These are phyloP conservation scores for Mythimna vitellina DNA, from an alignment of 2,888 invertebrate species.

Conservation along the genomic window DNA sequence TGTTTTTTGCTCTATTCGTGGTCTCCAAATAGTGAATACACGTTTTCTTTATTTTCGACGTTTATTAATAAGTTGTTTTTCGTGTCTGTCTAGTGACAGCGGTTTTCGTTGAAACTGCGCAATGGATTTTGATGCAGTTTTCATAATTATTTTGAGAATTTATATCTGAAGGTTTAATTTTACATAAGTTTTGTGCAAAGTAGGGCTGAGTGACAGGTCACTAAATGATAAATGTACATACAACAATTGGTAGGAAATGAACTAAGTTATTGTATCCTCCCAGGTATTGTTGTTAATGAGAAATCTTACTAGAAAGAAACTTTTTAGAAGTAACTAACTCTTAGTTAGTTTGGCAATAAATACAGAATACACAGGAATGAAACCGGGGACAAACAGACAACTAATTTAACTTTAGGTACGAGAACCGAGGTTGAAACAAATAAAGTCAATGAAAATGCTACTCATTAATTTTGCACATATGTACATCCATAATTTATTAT, in stretches of 20 bases:
- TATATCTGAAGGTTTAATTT: not conserved
- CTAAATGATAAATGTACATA: not conserved
- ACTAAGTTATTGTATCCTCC: not conserved
- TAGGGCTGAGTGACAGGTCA: no score
- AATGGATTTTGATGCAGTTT: not conserved
- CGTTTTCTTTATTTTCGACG: not conserved
- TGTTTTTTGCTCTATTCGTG: not conserved
- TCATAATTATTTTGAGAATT: not conserved
- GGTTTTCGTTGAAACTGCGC: not conserved
- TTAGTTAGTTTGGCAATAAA: slow-evolving; percentile 6
- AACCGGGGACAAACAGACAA: slow-evolving; percentile 17
- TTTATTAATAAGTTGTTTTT: not conserved
- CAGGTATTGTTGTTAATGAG: not conserved
- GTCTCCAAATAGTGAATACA: not conserved
- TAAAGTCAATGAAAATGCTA: slow-evolving; percentile 12
- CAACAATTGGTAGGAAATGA: not conserved
- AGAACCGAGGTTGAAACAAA: slow-evolving; percentile 17
- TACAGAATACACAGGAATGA: slow-evolving; percentile 15
- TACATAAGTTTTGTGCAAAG: not conserved
- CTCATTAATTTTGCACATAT: slow-evolving; percentile 13
- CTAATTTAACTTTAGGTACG: slow-evolving; percentile 23
- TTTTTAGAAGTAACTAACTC: not conserved
- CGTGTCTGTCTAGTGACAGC: not conserved
- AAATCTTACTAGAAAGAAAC: not conserved
- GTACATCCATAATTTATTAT: slow-evolving; percentile 16